Conservation (phyloP, 2,797 vertebrate species). For the Heteromormyrus szaboi region DNA sequence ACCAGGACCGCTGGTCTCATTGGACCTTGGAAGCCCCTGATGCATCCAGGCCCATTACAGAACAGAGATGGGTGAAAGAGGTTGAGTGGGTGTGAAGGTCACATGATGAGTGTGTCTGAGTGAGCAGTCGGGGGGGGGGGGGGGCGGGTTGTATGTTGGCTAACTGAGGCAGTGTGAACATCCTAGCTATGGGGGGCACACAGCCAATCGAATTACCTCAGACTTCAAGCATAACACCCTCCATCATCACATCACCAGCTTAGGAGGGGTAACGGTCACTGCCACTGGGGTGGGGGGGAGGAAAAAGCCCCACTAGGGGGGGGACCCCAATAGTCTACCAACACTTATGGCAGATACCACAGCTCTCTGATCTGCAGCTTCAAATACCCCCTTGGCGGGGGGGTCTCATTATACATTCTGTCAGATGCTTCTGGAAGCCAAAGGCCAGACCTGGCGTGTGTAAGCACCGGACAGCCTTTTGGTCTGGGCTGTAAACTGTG, state of each 20-base stretch:
- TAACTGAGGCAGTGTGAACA: background rate
- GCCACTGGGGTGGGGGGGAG: background rate
- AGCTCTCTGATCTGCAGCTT: constrained; percentile 30
- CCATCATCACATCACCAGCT: background rate
- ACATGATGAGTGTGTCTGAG: background rate
- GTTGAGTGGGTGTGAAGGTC: background rate
- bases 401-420: constrained; percentile 38
- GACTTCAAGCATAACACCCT: background rate
- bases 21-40: background rate
- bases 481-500: background rate
- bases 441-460: background rate
- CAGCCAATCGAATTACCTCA: background rate
- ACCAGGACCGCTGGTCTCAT: background rate
- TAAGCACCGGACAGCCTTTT: background rate
- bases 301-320: background rate
- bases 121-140: background rate
- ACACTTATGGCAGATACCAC: constrained; percentile 18
- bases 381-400: constrained; percentile 29
- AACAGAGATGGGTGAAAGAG: background rate
- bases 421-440: constrained; percentile 30
- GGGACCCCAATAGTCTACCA: background rate
- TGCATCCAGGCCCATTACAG: background rate
- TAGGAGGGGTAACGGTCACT: background rate
- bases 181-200: background rate
- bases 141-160: background rate